phyloP scores from a whole-genome alignment of 2,113 vertebrate species.

The Mungos mungo region DNA sequence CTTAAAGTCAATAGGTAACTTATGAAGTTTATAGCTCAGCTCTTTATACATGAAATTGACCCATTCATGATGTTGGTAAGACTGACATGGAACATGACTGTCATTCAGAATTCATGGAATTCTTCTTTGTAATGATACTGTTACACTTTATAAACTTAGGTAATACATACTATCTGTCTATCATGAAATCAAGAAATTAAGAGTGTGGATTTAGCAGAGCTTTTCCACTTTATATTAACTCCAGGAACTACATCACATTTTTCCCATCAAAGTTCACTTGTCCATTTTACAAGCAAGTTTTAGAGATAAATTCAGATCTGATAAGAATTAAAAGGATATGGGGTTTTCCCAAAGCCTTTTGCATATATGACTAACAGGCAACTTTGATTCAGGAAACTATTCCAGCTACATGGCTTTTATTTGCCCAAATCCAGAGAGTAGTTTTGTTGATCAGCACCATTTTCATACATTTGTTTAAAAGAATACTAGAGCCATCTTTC shows the following conservation, averaged over 20 bases:
- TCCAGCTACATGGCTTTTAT: background rate
- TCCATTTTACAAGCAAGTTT: constrained; percentile 2
- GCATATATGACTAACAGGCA: background rate
- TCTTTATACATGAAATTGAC: background rate
- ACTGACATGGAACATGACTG: background rate
- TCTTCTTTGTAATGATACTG: background rate
- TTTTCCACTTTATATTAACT: background rate
- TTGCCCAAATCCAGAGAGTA: background rate
- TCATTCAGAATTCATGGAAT: background rate
- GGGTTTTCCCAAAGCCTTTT: background rate
- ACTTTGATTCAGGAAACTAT: background rate
- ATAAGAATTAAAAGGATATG: constrained; percentile 14
- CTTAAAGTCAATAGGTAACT: constrained; percentile 30
- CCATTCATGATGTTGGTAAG: background rate
- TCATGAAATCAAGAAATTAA: background rate
- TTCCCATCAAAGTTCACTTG: background rate
- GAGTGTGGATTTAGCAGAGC: background rate
- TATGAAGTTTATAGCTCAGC: background rate
- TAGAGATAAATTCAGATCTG: constrained; percentile 22
- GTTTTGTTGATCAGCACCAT: background rate
- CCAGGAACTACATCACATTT: background rate
- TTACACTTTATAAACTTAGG: background rate
- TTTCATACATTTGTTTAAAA: background rate
- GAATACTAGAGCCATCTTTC: background rate
- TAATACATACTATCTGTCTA: background rate